phyloP scores from a whole-genome alignment of 2,797 vertebrate species.

The Protonibea diacanthus region DNA sequence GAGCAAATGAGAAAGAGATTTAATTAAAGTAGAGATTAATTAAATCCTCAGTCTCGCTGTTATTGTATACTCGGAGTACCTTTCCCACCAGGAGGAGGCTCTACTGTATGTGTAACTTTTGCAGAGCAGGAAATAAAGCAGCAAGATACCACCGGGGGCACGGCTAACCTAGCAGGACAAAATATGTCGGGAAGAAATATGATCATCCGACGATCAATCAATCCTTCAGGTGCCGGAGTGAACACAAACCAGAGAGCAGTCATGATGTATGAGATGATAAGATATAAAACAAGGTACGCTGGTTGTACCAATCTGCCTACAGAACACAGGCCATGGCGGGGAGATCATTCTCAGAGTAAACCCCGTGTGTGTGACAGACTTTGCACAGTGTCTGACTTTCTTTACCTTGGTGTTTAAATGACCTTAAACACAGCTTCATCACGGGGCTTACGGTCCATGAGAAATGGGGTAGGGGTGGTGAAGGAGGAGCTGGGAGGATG shows the following conservation, averaged over 20 bases:
- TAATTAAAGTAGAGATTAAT: conserved; percentile 75
- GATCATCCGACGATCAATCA: conserved; percentile 32
- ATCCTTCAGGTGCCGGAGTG: conserved; percentile 8
- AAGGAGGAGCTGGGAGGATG: conserved; percentile 67
- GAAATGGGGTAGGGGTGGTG: conserved; percentile 55
- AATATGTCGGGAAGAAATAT: conserved; percentile 20
- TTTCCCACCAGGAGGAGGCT: conserved; percentile 22
- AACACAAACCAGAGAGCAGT: conserved; percentile 14
- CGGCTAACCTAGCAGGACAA: background rate
- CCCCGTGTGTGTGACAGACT: conserved; percentile 25
- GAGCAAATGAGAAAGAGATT: conserved; percentile 61
- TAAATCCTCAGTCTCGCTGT: conserved; percentile 54
- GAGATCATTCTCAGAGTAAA: conserved; percentile 28
- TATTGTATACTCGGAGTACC: conserved; percentile 43
- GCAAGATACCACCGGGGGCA: background rate
- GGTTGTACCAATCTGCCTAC: conserved; percentile 31
- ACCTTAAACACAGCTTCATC: conserved; percentile 79
- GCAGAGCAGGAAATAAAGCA: conserved; percentile 11
- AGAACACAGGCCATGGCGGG: background rate
- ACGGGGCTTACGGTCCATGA: conserved; percentile 56
- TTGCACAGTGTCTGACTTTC: conserved; percentile 52
- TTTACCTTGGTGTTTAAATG: conserved; percentile 74
- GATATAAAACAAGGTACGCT: conserved; percentile 28
- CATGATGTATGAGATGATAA: conserved; percentile 49
- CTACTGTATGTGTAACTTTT: conserved; percentile 17